Conservation (phyloP, 2,113 vertebrate species). For the Butorides virescens region DNA sequence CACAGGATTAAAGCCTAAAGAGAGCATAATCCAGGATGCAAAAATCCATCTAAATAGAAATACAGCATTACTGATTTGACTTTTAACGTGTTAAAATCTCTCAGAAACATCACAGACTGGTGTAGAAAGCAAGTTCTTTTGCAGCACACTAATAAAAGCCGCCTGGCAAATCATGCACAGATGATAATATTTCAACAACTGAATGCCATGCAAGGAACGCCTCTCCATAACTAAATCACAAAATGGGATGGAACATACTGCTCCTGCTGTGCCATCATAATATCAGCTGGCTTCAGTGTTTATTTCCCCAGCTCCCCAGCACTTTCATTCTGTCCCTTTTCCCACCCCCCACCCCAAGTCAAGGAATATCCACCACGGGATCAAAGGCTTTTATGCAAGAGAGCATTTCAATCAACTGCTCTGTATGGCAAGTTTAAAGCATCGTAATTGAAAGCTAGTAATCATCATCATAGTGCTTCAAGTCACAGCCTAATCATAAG, state of each 20-base stretch:
- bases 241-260: neutral
- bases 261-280: neutral
- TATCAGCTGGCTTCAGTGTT: slow-evolving; percentile 16
- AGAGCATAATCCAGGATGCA: neutral
- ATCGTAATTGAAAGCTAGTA: neutral
- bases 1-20: neutral
- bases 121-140: neutral
- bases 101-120: neutral
- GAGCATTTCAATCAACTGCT: neutral
- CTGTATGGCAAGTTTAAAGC: neutral
- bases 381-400: slow-evolving; percentile 19
- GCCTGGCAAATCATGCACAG: neutral
- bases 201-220: neutral
- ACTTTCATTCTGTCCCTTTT: neutral
- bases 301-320: neutral
- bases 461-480: neutral
- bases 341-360: neutral
- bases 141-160: neutral
- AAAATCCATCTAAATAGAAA: neutral
- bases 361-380: neutral
- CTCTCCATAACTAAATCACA: neutral
- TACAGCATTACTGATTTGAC: neutral
- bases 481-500: neutral
- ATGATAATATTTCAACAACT: neutral
- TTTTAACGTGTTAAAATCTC: neutral